phyloP scores from a whole-genome alignment of 2,113 vertebrate species.

The Condylura cristata region DNA sequence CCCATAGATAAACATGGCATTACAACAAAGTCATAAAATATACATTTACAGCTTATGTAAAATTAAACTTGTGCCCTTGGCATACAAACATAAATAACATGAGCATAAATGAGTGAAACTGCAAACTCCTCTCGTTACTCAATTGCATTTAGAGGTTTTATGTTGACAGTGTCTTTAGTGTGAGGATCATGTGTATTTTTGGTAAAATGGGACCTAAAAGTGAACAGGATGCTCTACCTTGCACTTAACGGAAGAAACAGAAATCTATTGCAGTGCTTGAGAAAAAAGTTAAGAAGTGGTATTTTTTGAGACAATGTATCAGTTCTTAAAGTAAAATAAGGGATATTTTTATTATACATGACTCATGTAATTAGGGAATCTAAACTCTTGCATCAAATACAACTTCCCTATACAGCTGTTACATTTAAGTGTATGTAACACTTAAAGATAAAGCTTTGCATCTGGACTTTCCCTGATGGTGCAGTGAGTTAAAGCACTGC shows the following conservation, averaged over 20 bases:
- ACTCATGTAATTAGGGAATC: neutral
- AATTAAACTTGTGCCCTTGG: neutral
- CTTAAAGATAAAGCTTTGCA: slow-evolving; percentile 4
- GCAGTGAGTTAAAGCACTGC: too few relatives aligned
- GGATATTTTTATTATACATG: neutral
- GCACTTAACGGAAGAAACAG: slow-evolving; percentile 13
- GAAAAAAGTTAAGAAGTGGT: neutral
- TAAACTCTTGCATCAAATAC: neutral
- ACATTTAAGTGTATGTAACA: too few relatives aligned
- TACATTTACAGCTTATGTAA: neutral
- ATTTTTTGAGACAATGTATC: slow-evolving; percentile 2
- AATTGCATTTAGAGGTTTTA: neutral
- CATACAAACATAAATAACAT: neutral
- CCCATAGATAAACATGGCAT: neutral
- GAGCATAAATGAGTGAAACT: neutral
- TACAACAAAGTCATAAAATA: neutral
- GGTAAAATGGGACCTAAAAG: slow-evolving; percentile 8
- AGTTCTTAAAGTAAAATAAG: slow-evolving; percentile 8
- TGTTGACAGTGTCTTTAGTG: neutral
- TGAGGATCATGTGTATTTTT: neutral
- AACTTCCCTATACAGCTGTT: neutral
- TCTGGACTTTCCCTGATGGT: too few relatives aligned
- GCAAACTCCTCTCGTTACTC: neutral
- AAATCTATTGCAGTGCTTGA: neutral
- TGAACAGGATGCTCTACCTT: neutral